Percentiles rank a stretch among this genome's conserved stretches.
These are phyloP conservation scores for Stylophora pistillata DNA, from an alignment of 64 coral and sea anemone genomes.

Conservation along the genomic window DNA sequence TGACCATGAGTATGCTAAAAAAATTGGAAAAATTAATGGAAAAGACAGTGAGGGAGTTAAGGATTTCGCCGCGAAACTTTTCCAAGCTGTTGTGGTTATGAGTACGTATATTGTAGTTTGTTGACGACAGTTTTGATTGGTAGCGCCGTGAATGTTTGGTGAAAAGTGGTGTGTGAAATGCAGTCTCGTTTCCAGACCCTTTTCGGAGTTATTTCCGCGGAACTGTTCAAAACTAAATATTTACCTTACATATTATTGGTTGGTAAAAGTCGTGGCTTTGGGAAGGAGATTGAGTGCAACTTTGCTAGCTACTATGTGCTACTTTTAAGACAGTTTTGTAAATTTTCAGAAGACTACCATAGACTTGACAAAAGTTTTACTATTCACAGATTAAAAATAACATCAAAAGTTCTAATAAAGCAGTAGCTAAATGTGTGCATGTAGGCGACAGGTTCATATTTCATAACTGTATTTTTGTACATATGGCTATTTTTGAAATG, in stretches of 20 bases:
- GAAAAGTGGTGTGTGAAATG: not conserved
- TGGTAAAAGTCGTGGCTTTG: too few species aligned
- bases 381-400: not conserved
- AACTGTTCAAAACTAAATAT: not conserved
- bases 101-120: not conserved
- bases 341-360: too few species aligned
- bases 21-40: too few species aligned
- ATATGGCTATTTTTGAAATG: not conserved
- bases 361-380: not conserved
- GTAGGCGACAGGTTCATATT: not conserved
- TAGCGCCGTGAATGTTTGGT: not conserved
- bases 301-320: too few species aligned
- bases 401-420: not conserved
- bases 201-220: not conserved
- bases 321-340: too few species aligned
- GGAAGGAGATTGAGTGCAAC: too few species aligned
- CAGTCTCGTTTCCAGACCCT: not conserved
- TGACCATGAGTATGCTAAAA: too few species aligned
- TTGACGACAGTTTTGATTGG: not conserved
- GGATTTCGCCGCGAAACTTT: not conserved
- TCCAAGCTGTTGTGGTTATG: not conserved
- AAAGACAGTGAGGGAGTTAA: not conserved
- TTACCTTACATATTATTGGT: too few species aligned
- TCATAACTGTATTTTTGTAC: constrained; percentile 1
- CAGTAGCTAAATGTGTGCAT: not conserved